A percentile compares a stretch with the other conserved stretches of the same genome.
phyloP scores from a whole-genome alignment of 2,888 invertebrate genomes.

The Drosophila anomelani region DNA sequence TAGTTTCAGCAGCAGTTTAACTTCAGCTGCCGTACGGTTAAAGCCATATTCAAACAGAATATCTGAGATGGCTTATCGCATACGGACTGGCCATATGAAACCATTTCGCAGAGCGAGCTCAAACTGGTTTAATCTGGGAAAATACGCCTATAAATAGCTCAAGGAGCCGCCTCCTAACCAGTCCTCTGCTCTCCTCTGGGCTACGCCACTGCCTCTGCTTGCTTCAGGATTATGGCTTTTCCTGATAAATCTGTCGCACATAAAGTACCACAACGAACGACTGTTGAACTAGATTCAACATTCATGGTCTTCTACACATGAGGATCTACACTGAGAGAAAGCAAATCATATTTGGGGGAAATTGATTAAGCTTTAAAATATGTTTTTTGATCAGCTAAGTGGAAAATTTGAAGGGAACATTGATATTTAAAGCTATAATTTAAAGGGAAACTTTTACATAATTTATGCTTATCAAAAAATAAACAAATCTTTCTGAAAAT shows the following conservation, averaged over 20 bases:
- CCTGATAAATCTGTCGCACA: conserved; percentile 62
- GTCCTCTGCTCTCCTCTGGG: neutral
- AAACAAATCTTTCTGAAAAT: too few species aligned
- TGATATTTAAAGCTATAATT: neutral
- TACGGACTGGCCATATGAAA: conserved; percentile 9
- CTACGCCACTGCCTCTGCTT: conserved; percentile 1
- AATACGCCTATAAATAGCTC: conserved; percentile 48
- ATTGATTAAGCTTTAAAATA: neutral
- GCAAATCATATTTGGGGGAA: rapidly evolving
- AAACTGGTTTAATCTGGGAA: conserved; percentile 40
- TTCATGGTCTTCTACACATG: conserved; percentile 30
- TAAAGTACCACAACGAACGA: conserved; percentile 54
- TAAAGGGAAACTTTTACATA: neutral
- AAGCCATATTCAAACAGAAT: conserved; percentile 39
- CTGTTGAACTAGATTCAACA: conserved; percentile 47
- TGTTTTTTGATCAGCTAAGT: neutral
- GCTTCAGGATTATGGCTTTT: conserved; percentile 54
- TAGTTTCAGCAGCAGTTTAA: conserved; percentile 14
- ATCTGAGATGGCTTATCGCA: conserved; percentile 27
- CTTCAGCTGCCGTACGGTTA: conserved; percentile 18
- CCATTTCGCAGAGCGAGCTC: conserved; percentile 25
- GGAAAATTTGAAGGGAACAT: too few species aligned
- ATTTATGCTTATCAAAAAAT: neutral
- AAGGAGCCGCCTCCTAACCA: conserved; percentile 3
- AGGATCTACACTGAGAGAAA: conserved; percentile 8